Evolutionary conservation across 2,888 invertebrate species (phyloP).

Genomic region (Uropetala carovei): DNA sequence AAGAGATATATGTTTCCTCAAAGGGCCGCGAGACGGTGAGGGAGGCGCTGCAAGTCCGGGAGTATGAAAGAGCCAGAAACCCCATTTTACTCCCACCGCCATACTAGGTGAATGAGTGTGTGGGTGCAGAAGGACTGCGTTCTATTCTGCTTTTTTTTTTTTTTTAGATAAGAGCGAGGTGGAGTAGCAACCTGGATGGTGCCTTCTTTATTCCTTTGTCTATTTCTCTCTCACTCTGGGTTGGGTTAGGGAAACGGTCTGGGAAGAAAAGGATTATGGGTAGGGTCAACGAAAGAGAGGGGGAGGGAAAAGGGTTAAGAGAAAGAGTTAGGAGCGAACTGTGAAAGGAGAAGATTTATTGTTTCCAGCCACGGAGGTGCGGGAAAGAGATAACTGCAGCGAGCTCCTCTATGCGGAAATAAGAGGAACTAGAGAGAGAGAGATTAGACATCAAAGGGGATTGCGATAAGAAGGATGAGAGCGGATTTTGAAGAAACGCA

Average conservation of each 20-base stretch:
- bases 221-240: neutral
- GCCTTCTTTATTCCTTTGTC: neutral
- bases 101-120: neutral
- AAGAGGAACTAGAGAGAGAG: neutral
- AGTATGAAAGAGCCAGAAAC: neutral
- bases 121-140: neutral
- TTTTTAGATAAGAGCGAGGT: neutral
- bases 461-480: neutral
- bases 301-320: neutral
- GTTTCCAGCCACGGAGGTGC: neutral
- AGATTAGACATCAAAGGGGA: neutral
- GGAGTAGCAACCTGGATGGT: neutral
- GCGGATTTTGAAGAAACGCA: neutral
- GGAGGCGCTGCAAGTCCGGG: neutral
- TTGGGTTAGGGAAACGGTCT: neutral
- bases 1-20: conserved; percentile 36
- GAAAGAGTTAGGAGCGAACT: neutral
- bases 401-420: neutral
- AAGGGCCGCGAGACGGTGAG: conserved; percentile 15
- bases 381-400: neutral
- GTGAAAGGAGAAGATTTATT: conserved; percentile 37
- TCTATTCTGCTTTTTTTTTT: neutral
- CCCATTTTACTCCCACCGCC: neutral
- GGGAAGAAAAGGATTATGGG: neutral
- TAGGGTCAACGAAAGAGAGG: conserved; percentile 13